Percentiles rank a stretch among this genome's conserved stretches.
These are phyloP conservation scores for Thermophis baileyi DNA, from an alignment of 2,113 vertebrate species.

Conservation along the genomic window DNA sequence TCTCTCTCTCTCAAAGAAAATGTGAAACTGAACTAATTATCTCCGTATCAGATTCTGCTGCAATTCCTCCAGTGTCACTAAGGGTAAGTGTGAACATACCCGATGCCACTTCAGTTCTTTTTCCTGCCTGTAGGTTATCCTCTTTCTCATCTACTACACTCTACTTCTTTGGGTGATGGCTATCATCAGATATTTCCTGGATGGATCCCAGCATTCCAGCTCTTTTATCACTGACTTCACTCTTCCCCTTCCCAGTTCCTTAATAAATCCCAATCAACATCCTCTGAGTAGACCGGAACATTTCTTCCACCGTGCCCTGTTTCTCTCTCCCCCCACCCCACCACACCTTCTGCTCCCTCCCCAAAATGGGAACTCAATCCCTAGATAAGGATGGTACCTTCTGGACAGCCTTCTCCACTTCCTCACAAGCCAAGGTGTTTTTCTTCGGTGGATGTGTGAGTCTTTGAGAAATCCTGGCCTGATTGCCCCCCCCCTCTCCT, in stretches of 20 bases:
- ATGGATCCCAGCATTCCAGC: background rate
- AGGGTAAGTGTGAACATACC: background rate
- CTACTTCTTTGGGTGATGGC: background rate
- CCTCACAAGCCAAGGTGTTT: background rate
- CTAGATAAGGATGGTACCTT: background rate
- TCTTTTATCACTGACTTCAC: background rate
- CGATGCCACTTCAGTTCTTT: background rate
- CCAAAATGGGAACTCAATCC: background rate
- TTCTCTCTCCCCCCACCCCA: too few species aligned
- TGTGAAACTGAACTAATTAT: background rate
- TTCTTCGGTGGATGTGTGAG: background rate
- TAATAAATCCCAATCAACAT: background rate
- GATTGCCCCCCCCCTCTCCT: fast-evolving
- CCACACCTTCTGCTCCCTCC: background rate
- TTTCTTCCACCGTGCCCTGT: too few species aligned
- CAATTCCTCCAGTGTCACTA: background rate
- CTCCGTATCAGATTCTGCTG: background rate
- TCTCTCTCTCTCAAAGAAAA: background rate
- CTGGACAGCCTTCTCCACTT: background rate
- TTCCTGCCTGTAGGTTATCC: background rate
- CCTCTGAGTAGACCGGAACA: background rate
- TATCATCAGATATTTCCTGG: background rate
- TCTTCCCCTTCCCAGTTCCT: background rate
- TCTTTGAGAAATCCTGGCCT: background rate
- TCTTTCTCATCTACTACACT: background rate